These are phyloP conservation scores for Cyprinodon tularosa DNA, from an alignment of 2,113 vertebrate species.

Conservation along the genomic window DNA sequence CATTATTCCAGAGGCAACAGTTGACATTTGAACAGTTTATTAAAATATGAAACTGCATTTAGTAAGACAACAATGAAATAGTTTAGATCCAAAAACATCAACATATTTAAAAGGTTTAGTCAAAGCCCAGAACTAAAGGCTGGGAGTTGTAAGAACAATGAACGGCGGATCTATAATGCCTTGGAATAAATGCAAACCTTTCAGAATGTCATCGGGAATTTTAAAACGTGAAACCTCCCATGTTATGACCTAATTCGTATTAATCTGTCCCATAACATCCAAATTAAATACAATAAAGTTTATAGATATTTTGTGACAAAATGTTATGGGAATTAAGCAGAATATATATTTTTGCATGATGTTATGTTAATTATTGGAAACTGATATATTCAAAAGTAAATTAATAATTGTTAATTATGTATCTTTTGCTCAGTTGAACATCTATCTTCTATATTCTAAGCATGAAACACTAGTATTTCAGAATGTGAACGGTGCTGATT, in stretches of 20 bases:
- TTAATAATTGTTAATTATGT: neutral
- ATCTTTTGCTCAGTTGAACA: too few species aligned
- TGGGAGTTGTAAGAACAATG: neutral
- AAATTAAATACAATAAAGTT: neutral
- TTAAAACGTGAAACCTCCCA: neutral
- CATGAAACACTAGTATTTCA: neutral
- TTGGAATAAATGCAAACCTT: neutral
- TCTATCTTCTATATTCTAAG: neutral
- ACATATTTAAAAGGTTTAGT: too few species aligned
- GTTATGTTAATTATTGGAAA: neutral
- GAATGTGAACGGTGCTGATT: neutral
- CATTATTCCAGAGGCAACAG: too few species aligned
- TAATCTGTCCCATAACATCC: neutral
- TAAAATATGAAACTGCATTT: too few species aligned
- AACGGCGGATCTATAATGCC: too few species aligned
- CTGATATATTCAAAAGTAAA: neutral
- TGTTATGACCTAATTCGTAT: neutral
- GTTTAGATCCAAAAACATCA: too few species aligned
- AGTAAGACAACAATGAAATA: too few species aligned
- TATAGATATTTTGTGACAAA: neutral
- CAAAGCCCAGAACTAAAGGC: neutral
- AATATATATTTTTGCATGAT: neutral
- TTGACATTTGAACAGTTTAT: too few species aligned
- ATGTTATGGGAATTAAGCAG: neutral
- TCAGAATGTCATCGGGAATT: too few species aligned